Evolutionary conservation across 2,888 invertebrate species (phyloP).

Genomic region (Andrena hattorfiana): DNA sequence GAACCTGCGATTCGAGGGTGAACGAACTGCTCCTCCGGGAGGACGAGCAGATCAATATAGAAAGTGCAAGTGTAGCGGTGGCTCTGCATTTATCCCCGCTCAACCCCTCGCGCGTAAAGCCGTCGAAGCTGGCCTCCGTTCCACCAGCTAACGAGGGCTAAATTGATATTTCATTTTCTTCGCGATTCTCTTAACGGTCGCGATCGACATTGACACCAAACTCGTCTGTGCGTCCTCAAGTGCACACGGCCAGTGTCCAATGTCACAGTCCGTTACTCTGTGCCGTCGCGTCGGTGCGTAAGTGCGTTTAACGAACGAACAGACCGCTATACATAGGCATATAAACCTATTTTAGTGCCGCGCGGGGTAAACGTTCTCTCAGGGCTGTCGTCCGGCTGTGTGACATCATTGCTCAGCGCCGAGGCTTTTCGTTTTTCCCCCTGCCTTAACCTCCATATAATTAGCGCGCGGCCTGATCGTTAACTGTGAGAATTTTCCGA

Average conservation of each 20-base stretch:
- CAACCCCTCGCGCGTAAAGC: slow-evolving; percentile 18
- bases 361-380: slow-evolving; percentile 76
- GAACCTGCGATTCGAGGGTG: slow-evolving; percentile 51
- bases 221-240: not conserved
- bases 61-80: slow-evolving; percentile 62
- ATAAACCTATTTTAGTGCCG: slow-evolving; percentile 73
- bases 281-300: slow-evolving; percentile 53
- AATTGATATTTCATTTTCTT: slow-evolving; percentile 5
- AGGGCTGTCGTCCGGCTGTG: slow-evolving; percentile 66
- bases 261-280: slow-evolving; percentile 51
- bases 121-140: slow-evolving; percentile 10
- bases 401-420: slow-evolving; percentile 70
- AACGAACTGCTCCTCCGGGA: slow-evolving; percentile 59
- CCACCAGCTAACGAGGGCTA: slow-evolving; percentile 30
- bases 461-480: slow-evolving; percentile 53
- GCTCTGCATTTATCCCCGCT: slow-evolving; percentile 45
- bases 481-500: too few species aligned
- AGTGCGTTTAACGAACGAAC: slow-evolving; percentile 72
- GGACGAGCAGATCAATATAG: slow-evolving; percentile 60
- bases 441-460: slow-evolving; percentile 46
- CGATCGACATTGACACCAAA: not conserved
- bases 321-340: slow-evolving; percentile 70
- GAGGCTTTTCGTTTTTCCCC: slow-evolving; percentile 58
- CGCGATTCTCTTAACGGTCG: not conserved
- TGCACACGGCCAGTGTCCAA: slow-evolving; percentile 28